Evolutionary conservation across 2,888 invertebrate genomes (phyloP), one percentile per base, ranked within the genome.

Genomic region (Eristalinus aeneus): DNA sequence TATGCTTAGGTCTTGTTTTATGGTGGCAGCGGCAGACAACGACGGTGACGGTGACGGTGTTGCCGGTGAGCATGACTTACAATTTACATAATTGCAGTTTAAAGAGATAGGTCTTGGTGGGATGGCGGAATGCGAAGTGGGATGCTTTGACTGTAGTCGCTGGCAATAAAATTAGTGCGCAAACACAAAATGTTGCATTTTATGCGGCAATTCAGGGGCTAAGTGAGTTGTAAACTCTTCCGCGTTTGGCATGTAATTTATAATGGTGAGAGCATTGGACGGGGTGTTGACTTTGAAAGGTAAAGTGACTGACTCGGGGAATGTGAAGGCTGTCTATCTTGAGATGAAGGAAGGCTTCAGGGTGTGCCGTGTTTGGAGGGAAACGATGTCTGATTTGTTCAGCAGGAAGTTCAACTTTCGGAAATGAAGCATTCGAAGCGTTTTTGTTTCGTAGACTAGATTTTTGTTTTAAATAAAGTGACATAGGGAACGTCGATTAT

Each of bases 21-120:
- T 63, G 69, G 39, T 60, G 2, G 34, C 58, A 34, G 34, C 9
- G 9, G 4, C 8, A 8, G 46, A 46, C 46, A n/a, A 39, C 39
- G n/a, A 2, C 39, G 46, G n/a, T n/a, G 46, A n/a, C n/a, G 46
- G n/a, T n/a, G 46, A 12, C 0, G 39, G 46, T 16, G 46, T 8
- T 16, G 46, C 16, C 6, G 46, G 16, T 16, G 54, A 5, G 20
- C 22, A 56, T 77, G 69, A 58, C 46, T 63, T 58, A 58, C 63
- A 71, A 77, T 77, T 77, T 71, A 71, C 69, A 77, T 77, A 77
- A 77, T 69, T 54, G 22, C 63, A 63, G 68, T 63, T 56, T 20
- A 68, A 46, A 46, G 46, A 69, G 68, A 68, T 54, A 32, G 27
- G 2, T 61, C 12, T 22, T 22, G 32, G 31, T 27, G 63, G 69